Conservation (phyloP, 2,113 vertebrate genomes). For the Nibea albiflora region DNA sequence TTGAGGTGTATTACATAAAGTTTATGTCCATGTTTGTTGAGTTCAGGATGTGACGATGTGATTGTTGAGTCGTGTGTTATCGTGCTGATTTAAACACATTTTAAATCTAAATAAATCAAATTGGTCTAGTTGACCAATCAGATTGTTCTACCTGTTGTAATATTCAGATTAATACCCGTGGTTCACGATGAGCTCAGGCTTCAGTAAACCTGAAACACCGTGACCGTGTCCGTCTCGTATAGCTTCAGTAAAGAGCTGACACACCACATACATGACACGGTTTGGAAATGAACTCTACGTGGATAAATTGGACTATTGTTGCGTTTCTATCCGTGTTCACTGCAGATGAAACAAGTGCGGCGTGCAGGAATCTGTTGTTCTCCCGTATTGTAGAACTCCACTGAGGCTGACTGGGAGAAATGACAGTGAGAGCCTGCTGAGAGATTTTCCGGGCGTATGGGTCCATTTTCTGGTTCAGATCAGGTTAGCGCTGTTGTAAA, state of each 20-base stretch:
- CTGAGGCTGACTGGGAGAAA: conserved; percentile 45
- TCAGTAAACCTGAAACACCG: too few species aligned
- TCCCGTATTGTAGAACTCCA: conserved; percentile 36
- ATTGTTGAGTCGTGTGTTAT: too few species aligned
- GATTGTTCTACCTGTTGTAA: too few species aligned
- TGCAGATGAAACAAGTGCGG: conserved; percentile 10
- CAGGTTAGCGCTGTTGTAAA: conserved; percentile 74
- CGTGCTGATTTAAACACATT: too few species aligned
- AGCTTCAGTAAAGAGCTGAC: background rate
- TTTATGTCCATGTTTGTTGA: too few species aligned
- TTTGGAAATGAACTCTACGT: background rate
- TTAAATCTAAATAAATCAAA: too few species aligned
- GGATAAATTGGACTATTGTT: background rate
- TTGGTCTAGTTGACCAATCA: too few species aligned
- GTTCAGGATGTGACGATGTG: too few species aligned
- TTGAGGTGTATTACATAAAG: too few species aligned
- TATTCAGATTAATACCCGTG: too few species aligned
- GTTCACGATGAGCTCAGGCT: too few species aligned
- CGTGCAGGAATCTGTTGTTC: conserved; percentile 38
- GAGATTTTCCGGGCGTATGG: conserved; percentile 74
- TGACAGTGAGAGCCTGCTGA: conserved; percentile 66
- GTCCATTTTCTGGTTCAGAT: conserved; percentile 81
- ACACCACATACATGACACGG: background rate
- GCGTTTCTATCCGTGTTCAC: background rate
- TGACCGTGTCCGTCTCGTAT: too few species aligned